Evolutionary conservation across 2,797 vertebrate genomes (phyloP).

Genomic region (Liasis olivaceus): DNA sequence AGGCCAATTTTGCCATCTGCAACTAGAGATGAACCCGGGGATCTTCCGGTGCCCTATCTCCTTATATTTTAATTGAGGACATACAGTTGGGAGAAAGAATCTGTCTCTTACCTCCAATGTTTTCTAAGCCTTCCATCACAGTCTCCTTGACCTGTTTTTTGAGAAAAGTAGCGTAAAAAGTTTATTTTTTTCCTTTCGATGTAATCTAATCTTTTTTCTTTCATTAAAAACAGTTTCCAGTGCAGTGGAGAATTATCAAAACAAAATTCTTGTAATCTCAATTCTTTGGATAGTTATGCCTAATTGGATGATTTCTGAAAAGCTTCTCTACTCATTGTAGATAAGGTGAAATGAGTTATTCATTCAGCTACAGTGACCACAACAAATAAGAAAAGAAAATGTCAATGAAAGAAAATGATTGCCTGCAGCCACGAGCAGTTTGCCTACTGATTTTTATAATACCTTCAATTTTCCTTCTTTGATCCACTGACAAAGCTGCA

Average conservation of each 20-base stretch:
- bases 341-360: not conserved
- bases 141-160: conserved; percentile 88
- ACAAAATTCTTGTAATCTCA: not conserved
- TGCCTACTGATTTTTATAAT: conserved; percentile 39
- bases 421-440: not conserved
- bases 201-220: not conserved
- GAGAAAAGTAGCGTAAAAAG: conserved; percentile 21
- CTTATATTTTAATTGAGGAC: not conserved
- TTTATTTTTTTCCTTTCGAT: not conserved
- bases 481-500: conserved; percentile 86
- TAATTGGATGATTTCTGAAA: conserved; percentile 8
- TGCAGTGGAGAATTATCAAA: not conserved
- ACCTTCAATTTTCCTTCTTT: conserved; percentile 89
- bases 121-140: conserved; percentile 84
- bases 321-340: not conserved
- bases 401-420: not conserved
- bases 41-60: not conserved
- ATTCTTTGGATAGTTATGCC: not conserved
- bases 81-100: conserved; percentile 1
- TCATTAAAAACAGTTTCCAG: not conserved
- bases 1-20: not conserved
- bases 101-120: conserved; percentile 86
- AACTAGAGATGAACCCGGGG: not conserved
- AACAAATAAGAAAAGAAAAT: not conserved
- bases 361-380: not conserved